These are phyloP conservation scores for Sminthurides bifidus DNA, from an alignment of 1,140 invertebrate species.

Conservation along the genomic window DNA sequence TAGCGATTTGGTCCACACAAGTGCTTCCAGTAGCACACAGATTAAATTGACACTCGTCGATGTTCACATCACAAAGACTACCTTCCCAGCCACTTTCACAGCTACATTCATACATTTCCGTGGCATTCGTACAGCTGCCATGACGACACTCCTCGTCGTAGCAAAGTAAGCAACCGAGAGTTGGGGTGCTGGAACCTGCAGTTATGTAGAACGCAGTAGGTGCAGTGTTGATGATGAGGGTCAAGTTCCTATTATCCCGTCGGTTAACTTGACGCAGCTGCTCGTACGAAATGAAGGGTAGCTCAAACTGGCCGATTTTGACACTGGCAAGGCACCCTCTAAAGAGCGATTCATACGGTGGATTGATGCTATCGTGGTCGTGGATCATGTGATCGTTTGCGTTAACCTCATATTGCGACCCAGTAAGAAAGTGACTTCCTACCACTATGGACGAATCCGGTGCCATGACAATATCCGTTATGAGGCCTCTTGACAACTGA, in stretches of 20 bases:
- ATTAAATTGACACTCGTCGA: conserved; percentile 61
- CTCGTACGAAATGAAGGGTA: conserved; percentile 67
- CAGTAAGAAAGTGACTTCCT: conserved; percentile 14
- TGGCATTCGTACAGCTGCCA: conserved; percentile 59
- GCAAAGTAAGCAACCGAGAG: conserved; percentile 57
- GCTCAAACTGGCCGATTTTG: conserved; percentile 63
- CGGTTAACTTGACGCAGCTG: conserved; percentile 32
- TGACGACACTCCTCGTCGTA: conserved; percentile 76
- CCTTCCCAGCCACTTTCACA: conserved; percentile 68
- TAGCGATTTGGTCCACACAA: conserved; percentile 62
- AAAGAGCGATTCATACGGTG: conserved; percentile 38
- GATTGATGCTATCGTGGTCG: background rate
- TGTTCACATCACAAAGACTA: conserved; percentile 56
- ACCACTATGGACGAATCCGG: conserved; percentile 15
- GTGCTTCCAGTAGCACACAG: conserved; percentile 60
- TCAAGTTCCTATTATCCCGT: conserved; percentile 17
- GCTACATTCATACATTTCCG: conserved; percentile 63
- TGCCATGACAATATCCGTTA: conserved; percentile 3
- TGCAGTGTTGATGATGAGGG: conserved; percentile 20
- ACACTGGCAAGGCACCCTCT: conserved; percentile 87
- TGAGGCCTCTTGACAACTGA: background rate
- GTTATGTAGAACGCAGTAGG: conserved; percentile 38
- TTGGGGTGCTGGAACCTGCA: background rate
- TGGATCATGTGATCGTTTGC: background rate
- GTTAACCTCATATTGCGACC: background rate